Conservation (phyloP, 2,888 invertebrate species). For the Microctonus aethiopoides region DNA sequence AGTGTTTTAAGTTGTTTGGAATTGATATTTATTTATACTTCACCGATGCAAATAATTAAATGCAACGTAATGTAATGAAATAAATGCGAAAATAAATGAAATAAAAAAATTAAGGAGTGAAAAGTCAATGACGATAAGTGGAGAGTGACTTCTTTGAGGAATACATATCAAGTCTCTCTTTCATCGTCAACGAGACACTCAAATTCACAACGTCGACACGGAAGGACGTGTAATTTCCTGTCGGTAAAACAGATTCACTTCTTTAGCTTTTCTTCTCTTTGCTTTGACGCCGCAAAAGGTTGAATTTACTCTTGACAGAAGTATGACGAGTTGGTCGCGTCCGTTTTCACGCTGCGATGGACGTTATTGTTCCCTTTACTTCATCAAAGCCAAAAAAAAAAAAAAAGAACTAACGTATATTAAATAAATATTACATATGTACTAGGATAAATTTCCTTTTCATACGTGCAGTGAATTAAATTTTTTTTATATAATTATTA, state of each 20-base stretch:
- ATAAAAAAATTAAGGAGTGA: not conserved
- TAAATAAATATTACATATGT: too few species aligned
- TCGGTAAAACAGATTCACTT: slow-evolving; percentile 53
- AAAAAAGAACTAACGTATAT: too few species aligned
- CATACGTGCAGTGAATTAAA: not conserved
- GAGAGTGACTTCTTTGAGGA: not conserved
- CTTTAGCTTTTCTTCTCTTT: slow-evolving; percentile 22
- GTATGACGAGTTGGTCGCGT: slow-evolving; percentile 33
- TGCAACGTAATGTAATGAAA: too few species aligned
- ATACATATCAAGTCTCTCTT: not conserved
- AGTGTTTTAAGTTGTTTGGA: not conserved
- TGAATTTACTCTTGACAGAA: slow-evolving; percentile 20
- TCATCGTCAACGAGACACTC: slow-evolving; percentile 39
- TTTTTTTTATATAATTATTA: not conserved
- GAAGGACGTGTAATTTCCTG: slow-evolving; percentile 65
- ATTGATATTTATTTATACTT: too few species aligned
- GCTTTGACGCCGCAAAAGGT: slow-evolving; percentile 14
- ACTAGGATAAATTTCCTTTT: not conserved
- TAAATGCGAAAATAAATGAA: not conserved
- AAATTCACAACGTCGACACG: slow-evolving; percentile 51
- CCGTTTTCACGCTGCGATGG: slow-evolving; percentile 47
- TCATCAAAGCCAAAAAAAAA: not conserved
- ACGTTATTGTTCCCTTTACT: not conserved
- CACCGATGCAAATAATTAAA: not conserved
- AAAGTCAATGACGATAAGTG: not conserved